These are phyloP conservation scores for Eupsittula cactorum DNA, from an alignment of 2,113 vertebrate species.

Conservation along the genomic window DNA sequence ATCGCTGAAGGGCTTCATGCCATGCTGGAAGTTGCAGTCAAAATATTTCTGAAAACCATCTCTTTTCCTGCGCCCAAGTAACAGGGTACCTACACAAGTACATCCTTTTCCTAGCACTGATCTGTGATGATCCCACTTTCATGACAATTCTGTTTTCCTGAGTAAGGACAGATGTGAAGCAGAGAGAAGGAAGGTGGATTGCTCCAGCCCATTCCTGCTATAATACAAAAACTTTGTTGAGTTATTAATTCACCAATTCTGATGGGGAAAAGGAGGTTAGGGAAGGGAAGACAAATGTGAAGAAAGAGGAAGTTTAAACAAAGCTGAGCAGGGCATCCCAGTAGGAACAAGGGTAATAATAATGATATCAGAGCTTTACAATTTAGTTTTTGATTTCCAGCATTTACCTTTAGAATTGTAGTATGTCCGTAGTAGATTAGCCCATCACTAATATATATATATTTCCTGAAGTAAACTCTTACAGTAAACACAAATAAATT, in stretches of 20 bases:
- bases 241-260: background rate
- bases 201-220: background rate
- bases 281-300: background rate
- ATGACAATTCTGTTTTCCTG: background rate
- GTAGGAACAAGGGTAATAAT: background rate
- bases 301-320: background rate
- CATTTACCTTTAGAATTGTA: background rate
- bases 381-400: background rate
- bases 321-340: background rate
- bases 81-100: background rate
- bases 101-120: background rate
- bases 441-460: background rate
- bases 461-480: background rate
- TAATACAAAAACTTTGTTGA: background rate
- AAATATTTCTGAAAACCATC: background rate
- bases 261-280: background rate
- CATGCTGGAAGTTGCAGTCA: background rate
- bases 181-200: background rate
- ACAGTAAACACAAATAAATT: background rate
- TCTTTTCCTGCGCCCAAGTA: background rate
- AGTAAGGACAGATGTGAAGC: background rate
- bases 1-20: background rate
- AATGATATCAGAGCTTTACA: background rate
- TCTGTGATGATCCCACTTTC: background rate
- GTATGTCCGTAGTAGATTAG: background rate